Evolutionary conservation across 2,888 invertebrate genomes (phyloP).

Genomic region (Hipparchia semele): DNA sequence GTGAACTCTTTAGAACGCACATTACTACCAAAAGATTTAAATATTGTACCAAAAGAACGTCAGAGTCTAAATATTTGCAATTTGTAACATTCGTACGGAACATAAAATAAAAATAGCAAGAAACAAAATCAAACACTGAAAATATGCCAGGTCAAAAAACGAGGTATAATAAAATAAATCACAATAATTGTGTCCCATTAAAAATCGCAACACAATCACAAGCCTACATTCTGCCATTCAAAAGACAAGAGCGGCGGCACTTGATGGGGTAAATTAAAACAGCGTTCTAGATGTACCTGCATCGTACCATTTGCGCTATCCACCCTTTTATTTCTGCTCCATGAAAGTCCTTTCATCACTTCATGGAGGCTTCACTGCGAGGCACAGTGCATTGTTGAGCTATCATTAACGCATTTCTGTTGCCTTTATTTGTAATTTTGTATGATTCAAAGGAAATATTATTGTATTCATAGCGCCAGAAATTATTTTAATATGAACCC

Average conservation of each 20-base stretch:
- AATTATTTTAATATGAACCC: background rate
- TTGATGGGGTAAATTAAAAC: slow-evolving; percentile 25
- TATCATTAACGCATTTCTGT: slow-evolving; percentile 15
- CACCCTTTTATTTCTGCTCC: slow-evolving; percentile 19
- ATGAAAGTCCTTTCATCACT: slow-evolving; percentile 13
- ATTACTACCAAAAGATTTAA: no score
- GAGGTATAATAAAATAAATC: background rate
- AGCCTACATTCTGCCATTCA: slow-evolving; percentile 19
- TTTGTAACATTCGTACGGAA: no score
- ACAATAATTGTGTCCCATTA: slow-evolving; percentile 2
- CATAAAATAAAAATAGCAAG: no score
- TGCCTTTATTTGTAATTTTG: background rate
- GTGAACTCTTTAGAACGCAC: no score
- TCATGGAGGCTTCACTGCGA: slow-evolving; percentile 1
- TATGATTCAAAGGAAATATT: background rate
- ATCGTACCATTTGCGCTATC: slow-evolving; percentile 11
- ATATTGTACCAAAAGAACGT: no score
- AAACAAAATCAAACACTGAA: background rate
- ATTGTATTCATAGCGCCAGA: no score
- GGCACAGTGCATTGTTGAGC: slow-evolving; percentile 3
- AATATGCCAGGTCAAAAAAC: background rate
- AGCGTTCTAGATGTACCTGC: slow-evolving; percentile 23
- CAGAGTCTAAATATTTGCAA: no score
- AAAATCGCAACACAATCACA: slow-evolving; percentile 20
- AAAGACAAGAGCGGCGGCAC: slow-evolving; percentile 16